Conservation (phyloP, 2,888 invertebrate species). For the Piscicola geometra region DNA sequence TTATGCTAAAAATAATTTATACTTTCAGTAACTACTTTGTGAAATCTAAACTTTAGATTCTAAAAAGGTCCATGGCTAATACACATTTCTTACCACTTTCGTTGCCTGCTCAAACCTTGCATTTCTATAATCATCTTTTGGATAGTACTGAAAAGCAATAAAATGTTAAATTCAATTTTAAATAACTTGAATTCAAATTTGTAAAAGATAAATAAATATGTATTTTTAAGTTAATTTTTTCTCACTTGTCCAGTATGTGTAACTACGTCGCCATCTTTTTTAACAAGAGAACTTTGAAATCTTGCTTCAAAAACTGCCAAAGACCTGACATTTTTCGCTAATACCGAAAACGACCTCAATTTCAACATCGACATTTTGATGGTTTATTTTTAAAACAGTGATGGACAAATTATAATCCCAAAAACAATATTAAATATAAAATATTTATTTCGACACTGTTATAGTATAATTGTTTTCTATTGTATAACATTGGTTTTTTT, state of each 20-base stretch:
- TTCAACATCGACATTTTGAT: constrained; percentile 22
- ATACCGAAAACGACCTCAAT: constrained; percentile 20
- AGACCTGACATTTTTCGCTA: constrained; percentile 11
- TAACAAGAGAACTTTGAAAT: constrained; percentile 9
- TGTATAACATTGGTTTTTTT: too few species aligned
- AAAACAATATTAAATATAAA: background rate
- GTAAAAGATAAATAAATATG: background rate
- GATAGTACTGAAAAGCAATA: constrained; percentile 12
- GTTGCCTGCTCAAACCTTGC: constrained; percentile 21
- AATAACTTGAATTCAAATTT: background rate
- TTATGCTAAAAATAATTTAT: background rate
- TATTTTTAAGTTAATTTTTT: background rate
- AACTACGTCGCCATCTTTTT: constrained; percentile 28
- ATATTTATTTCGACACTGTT: background rate
- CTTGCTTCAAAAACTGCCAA: constrained; percentile 8
- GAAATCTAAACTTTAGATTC: background rate
- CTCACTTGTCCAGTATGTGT: constrained; percentile 30
- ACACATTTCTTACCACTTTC: constrained; percentile 25
- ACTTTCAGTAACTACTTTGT: too few species aligned
- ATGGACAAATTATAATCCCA: background rate
- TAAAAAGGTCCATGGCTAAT: background rate
- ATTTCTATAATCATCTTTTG: constrained; percentile 34
- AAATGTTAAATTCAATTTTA: background rate
- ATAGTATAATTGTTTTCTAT: too few species aligned
- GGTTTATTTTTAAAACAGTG: constrained; percentile 4